Base-by-base conservation (phyloP, 2,888 invertebrate species). In the Crossocerus cetratus region DNA sequence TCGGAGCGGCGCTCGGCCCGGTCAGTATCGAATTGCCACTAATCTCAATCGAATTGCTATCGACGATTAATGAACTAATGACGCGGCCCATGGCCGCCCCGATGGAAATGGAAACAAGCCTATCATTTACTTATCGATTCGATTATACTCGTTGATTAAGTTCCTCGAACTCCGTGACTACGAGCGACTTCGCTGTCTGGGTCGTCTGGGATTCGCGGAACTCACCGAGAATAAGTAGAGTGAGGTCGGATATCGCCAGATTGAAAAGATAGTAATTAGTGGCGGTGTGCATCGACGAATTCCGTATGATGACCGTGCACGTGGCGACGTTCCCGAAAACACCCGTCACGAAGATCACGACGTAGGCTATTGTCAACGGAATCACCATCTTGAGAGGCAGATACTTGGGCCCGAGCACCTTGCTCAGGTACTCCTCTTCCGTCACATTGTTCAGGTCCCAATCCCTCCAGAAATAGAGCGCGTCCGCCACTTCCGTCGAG, bases 201-300 rank as follows among this genome's bases (percentile, higher is more conserved):
- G 11, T 49, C 16, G 49, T n/a, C n/a, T n/a, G n/a, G n/a, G n/a
- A n/a, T n/a, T n/a, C n/a, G 13, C 14, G 14, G 49, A n/a, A 69
- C 95, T 94, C 90, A 95, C 97, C 98, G 83, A 97, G 93, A 3
- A 96, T 87, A 14, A 98, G 91, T 76, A 97, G 92, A 62, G 95
- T 93, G 18, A 98, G 91, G 90, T 98, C 98, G 20, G 97, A 97
- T 16, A 97, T 91, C 18, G 98, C 96, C 90, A 97, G 91, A 87
- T 96, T 97, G 91, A 97, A 96, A 59, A 98, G 92, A 88, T 98
- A 98, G 88, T 96, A 98, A 88, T 98, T 98, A 0, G 98, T 98
- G 0, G 97, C 95, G 0, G 97, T 96, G 84, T 96, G 97, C 94
- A 98, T 95, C 5, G 94, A 93, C 0, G 94, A 92, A 86, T 97